Conservation (phyloP, 64 coral and sea anemone species). For the Actinia tenebrosa region DNA sequence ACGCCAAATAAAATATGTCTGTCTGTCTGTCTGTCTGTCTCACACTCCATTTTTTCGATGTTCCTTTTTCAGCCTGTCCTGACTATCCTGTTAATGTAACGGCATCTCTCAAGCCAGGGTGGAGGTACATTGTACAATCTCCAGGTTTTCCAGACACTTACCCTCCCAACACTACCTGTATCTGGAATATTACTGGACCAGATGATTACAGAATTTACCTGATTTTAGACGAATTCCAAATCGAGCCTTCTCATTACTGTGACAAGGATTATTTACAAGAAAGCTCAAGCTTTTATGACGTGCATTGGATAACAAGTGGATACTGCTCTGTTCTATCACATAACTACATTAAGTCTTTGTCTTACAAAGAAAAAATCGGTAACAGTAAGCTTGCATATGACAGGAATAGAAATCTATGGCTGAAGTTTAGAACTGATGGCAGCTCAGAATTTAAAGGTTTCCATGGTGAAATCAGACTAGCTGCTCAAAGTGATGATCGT, state of each 20-base stretch:
- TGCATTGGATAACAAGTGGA: background rate
- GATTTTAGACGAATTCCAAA: background rate
- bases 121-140: background rate
- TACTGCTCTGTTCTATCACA: background rate
- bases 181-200: slow-evolving; percentile 6
- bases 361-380: background rate
- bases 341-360: slow-evolving; percentile 1
- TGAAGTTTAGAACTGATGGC: background rate
- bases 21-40: too few relatives aligned
- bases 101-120: background rate
- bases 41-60: background rate
- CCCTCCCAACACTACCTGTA: slow-evolving; percentile 1
- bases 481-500: background rate
- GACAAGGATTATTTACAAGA: background rate
- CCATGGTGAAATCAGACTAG: slow-evolving; percentile 11
- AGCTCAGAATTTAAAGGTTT: slow-evolving; percentile 17
- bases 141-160: slow-evolving; percentile 12
- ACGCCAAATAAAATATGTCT: too few relatives aligned
- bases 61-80: background rate
- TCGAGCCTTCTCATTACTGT: slow-evolving; percentile 1
- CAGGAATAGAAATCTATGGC: background rate
- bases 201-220: background rate
- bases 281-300: too few relatives aligned
- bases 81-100: background rate
- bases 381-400: background rate